A percentile compares a stretch with the other conserved stretches of the same genome.
Conservation (phyloP, 2,888 invertebrate genomes). For the Pyrgus malvae region DNA sequence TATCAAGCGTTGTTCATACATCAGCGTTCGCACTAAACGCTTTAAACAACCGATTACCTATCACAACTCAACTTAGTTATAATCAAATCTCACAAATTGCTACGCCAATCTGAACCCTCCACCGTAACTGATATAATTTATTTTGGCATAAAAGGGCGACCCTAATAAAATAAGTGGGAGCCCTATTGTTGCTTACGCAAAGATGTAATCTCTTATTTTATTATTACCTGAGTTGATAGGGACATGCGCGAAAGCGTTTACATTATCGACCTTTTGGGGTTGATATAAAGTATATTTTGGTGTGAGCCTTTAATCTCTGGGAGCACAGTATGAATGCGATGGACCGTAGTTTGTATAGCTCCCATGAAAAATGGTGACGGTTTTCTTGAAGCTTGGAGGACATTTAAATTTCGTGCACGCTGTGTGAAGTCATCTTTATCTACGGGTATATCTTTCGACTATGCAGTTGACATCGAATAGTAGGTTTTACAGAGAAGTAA, state of each 20-base stretch:
- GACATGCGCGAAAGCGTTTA: slow-evolving; percentile 38
- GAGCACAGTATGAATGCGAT: slow-evolving; percentile 1
- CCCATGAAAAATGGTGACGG: slow-evolving; percentile 26
- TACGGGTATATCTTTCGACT: slow-evolving; percentile 13
- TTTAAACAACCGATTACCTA: slow-evolving; percentile 62
- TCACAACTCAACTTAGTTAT: slow-evolving; percentile 60
- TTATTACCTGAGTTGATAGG: slow-evolving; percentile 73
- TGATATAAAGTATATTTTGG: slow-evolving; percentile 29
- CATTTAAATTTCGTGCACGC: slow-evolving; percentile 23
- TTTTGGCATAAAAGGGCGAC: slow-evolving; percentile 40
- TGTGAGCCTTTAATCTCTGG: neutral
- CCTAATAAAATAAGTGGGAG: slow-evolving; percentile 66
- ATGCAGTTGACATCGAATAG: slow-evolving; percentile 1
- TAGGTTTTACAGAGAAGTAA: slow-evolving; percentile 7
- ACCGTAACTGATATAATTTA: slow-evolving; percentile 28
- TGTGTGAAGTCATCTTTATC: slow-evolving; percentile 11
- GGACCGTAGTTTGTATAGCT: slow-evolving; percentile 20
- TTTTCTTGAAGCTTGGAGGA: slow-evolving; percentile 22
- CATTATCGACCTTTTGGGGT: slow-evolving; percentile 37
- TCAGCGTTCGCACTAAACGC: slow-evolving; percentile 14
- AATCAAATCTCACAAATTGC: slow-evolving; percentile 47
- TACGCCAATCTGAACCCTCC: slow-evolving; percentile 42
- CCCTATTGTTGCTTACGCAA: slow-evolving; percentile 76
- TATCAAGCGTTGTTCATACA: slow-evolving; percentile 4
- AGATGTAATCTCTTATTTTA: slow-evolving; percentile 79